These are phyloP conservation scores for Epistrophe grossulariae DNA, from an alignment of 2,888 invertebrate species.

Conservation along the genomic window DNA sequence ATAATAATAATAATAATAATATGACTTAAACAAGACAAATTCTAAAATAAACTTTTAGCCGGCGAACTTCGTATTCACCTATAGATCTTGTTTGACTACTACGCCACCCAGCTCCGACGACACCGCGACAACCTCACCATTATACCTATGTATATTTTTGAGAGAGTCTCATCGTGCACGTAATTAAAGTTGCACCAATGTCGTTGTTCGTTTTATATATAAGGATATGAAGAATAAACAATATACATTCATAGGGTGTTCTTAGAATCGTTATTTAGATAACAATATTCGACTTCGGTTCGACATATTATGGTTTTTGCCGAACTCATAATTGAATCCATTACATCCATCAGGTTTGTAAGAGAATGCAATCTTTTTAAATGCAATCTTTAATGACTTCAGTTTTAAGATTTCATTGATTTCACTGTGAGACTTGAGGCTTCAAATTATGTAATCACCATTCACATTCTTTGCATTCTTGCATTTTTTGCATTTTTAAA, in stretches of 20 bases:
- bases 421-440: too few relatives aligned
- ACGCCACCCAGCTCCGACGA: neutral
- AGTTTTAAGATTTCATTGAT: too few relatives aligned
- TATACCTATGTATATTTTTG: slow-evolving; percentile 25
- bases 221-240: neutral
- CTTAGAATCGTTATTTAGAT: neutral
- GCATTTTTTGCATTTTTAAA: too few relatives aligned
- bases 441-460: too few relatives aligned
- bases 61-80: slow-evolving; percentile 51
- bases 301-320: too few relatives aligned
- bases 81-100: slow-evolving; percentile 30
- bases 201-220: neutral
- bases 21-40: slow-evolving; percentile 56
- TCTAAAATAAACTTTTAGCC: slow-evolving; percentile 47
- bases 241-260: neutral
- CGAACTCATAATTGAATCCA: too few relatives aligned
- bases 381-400: too few relatives aligned
- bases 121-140: neutral
- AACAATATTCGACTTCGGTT: too few relatives aligned
- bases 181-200: slow-evolving; percentile 58
- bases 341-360: too few relatives aligned
- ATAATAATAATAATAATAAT: slow-evolving; percentile 62
- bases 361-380: too few relatives aligned
- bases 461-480: too few relatives aligned
- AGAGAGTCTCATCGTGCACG: slow-evolving; percentile 40